Base-by-base conservation (phyloP, 2,888 invertebrate species). In the Perithous albicinctus region DNA sequence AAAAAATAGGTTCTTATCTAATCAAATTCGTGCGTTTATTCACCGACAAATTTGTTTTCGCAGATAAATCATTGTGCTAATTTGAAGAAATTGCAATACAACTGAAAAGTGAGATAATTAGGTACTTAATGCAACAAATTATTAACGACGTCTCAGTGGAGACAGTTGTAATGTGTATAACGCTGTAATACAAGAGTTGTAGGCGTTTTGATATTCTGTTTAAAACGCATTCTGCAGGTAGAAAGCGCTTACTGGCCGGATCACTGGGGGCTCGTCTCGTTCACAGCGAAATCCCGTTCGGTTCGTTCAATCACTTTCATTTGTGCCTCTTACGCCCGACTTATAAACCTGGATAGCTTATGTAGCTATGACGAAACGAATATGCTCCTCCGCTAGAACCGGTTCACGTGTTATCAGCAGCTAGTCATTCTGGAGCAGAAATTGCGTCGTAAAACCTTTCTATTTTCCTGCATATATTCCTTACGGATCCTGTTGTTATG, bases 211-310 rank as follows among this genome's bases (percentile, higher is more conserved):
- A 35, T 2, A 26, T 29, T 32, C 29, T 15, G 56, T 32, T n/a
- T 56, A 7, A 56, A 12, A 10, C 59, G 59, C 18, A 72, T 43
- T 72, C 15, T 5, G 41, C 43, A 54, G 43, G 18, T 26, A 35
- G 41, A 43, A 56, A 51, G 61, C 32, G 7, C 20, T 43, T 12
- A 41, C 67, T 46, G 43, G 29, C 26, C 46, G 73, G 69, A 32
- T 29, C 61, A 48, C 69, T 61, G 84, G 84, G 43, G 86, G 86
- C 85, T 86, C 86, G 86, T 74, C 85, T 56, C 74, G 67, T 80
- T 73, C 32, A 67, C 56, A 61, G 74, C 8, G 26, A 5, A 59
- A 64, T 78, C 69, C 32, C 43, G 29, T 59, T n/a, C n/a, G 15
- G 10, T 8, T 6, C 59, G 8, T 23, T 43, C 18, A 41, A 66